Conservation (phyloP, 2,113 vertebrate genomes). For the Osmerus mordax region DNA sequence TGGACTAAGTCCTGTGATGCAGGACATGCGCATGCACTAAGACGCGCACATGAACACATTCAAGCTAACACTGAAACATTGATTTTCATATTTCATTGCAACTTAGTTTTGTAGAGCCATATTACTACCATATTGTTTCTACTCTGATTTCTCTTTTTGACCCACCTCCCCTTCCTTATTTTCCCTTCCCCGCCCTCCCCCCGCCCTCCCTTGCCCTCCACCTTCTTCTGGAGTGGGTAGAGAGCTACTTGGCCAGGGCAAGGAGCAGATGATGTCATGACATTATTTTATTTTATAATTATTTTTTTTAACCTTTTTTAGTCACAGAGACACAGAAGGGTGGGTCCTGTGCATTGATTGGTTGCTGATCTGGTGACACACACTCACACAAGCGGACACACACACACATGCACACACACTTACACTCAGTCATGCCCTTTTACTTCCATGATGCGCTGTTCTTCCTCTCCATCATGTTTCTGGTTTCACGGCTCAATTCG, state of each 20-base stretch:
- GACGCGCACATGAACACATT: constrained; percentile 17
- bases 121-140: constrained; percentile 35
- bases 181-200: constrained; percentile 11
- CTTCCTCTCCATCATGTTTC: constrained; percentile 24
- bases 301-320: constrained; percentile 79
- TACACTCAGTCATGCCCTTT: constrained; percentile 31
- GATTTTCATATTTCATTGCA: not conserved
- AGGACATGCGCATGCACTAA: not conserved
- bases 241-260: constrained; percentile 53
- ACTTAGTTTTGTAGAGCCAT: constrained; percentile 8
- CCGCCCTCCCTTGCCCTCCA: not conserved
- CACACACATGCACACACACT: constrained; percentile 27
- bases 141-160: constrained; percentile 38
- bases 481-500: constrained; percentile 25
- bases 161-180: constrained; percentile 35
- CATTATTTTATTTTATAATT: constrained; percentile 64
- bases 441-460: constrained; percentile 51
- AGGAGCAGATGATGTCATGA: constrained; percentile 69
- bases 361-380: constrained; percentile 52
- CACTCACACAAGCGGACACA: constrained; percentile 29
- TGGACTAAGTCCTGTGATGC: constrained; percentile 59
- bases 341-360: constrained; percentile 57
- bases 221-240: constrained; percentile 46
- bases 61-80: constrained; percentile 12
- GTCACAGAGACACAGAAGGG: constrained; percentile 68